Percentiles rank a stretch among this genome's conserved stretches.
phyloP scores from a whole-genome alignment of 2,797 vertebrate genomes.

The Crenichthys baileyi region DNA sequence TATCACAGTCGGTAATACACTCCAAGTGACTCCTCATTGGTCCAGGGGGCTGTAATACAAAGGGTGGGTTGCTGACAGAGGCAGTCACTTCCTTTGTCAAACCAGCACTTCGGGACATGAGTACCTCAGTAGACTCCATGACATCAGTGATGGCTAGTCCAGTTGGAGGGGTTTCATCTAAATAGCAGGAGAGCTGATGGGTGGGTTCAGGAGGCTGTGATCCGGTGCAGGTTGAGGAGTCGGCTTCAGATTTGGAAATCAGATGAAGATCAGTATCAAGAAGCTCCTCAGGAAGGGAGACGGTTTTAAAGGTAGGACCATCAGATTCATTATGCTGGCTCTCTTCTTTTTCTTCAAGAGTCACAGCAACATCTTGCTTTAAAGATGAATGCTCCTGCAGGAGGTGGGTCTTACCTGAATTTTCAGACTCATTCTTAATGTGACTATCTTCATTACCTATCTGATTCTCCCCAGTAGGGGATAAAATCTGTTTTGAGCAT shows the following conservation, averaged over 20 bases:
- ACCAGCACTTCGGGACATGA: slow-evolving; percentile 11
- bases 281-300: slow-evolving; percentile 14
- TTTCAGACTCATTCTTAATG: slow-evolving; percentile 21
- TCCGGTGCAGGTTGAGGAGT: slow-evolving; percentile 18
- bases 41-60: slow-evolving; percentile 62
- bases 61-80: slow-evolving; percentile 38
- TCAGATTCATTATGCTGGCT: slow-evolving; percentile 20
- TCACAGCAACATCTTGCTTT: slow-evolving; percentile 10
- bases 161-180: slow-evolving; percentile 32
- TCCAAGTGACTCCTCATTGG: slow-evolving; percentile 81
- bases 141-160: slow-evolving; percentile 25
- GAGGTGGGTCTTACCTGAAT: slow-evolving; percentile 12
- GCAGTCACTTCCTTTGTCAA: slow-evolving; percentile 28
- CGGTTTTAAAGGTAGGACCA: slow-evolving; percentile 23
- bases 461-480: slow-evolving; percentile 26
- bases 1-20: slow-evolving; percentile 69
- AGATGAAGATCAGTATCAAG: slow-evolving; percentile 24
- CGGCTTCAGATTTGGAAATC: slow-evolving; percentile 33
- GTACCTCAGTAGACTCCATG: slow-evolving; percentile 7
- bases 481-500: slow-evolving; percentile 19
- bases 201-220: slow-evolving; percentile 29
- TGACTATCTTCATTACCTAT: slow-evolving; percentile 22
- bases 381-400: slow-evolving; percentile 29
- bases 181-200: slow-evolving; percentile 37
- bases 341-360: slow-evolving; percentile 44